These are phyloP conservation scores for Aotus griseimembra DNA, from an alignment of 2,797 vertebrate genomes.

Conservation along the genomic window DNA sequence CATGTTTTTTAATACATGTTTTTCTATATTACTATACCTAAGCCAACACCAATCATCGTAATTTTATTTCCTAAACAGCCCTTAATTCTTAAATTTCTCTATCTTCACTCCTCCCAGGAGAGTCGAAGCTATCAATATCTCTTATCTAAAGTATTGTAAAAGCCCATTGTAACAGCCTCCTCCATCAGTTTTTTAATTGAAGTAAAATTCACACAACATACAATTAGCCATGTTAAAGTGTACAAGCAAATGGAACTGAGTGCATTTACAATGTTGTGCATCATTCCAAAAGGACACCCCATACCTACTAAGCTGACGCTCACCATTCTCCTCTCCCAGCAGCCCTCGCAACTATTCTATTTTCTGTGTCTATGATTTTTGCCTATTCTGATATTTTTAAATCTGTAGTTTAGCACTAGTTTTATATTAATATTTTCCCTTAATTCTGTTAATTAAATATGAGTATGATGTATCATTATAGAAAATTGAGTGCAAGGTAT, in stretches of 20 bases:
- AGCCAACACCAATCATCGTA: background rate
- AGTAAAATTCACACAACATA: background rate
- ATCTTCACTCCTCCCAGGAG: background rate
- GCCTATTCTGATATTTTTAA: background rate
- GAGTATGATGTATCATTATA: background rate
- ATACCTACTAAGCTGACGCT: background rate
- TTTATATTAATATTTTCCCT: background rate
- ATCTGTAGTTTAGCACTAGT: background rate
- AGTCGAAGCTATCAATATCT: background rate
- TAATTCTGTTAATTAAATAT: background rate
- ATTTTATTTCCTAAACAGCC: background rate
- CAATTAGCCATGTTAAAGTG: background rate
- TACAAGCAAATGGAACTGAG: background rate
- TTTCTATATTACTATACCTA: background rate
- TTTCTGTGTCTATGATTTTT: background rate
- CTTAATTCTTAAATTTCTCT: background rate
- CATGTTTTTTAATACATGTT: background rate
- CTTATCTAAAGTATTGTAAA: background rate
- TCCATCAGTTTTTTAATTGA: background rate
- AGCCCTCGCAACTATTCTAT: background rate
- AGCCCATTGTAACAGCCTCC: background rate
- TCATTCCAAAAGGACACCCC: background rate
- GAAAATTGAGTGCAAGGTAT: background rate
- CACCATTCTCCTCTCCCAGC: rapidly evolving
- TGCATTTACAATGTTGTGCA: no score